Base-by-base conservation (phyloP, 1,140 invertebrate species). In the Leptopilina boulardi region DNA sequence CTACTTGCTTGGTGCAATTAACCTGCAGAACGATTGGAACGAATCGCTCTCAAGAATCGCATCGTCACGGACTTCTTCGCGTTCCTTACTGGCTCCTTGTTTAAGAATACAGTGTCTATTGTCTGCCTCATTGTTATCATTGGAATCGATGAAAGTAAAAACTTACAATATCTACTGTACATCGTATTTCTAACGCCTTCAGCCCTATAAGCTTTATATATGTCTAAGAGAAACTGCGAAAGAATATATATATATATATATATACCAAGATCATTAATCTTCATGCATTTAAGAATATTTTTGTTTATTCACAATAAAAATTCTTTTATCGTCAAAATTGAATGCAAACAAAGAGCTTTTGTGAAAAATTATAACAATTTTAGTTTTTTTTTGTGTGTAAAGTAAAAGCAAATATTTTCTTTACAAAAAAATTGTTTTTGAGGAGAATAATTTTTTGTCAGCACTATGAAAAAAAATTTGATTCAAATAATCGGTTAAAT, bases 241-340 rank as follows among this genome's bases (percentile, higher is more conserved):
- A 30, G 23, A 0, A 38, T 6, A 2, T 34, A 34, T 34, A 59
- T 74, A 38, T n/a, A n/a, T n/a, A n/a, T n/a, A n/a, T n/a, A n/a
- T n/a, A n/a, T n/a, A n/a, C n/a, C 38, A 21, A 34, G 74, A 44
- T 75, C 81, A 80, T 82, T 83, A 80, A 80, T 83, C 81, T 80
- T 76, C 77, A 38, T 8, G 34, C 9, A 0, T 38, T 38, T 38
- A 38, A 38, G 5, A 3, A 6, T n/a, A n/a, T 38, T 6, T 38
- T 38, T 38, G 8, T 38, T 38, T 38, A 38, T 38, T 38, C 8
- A 38, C 5, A 38, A 38, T 2, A 9, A 6, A 38, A 38, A 3
- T 38, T 38, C 34, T 4, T 38, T 38, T 38, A 9, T 38, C 34
- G 34, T 38, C 5, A 9, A 38, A 38, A 38, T 38, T 38, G 34